Conservation (phyloP, 2,797 vertebrate species). For the Micropoecilia bifurca region DNA sequence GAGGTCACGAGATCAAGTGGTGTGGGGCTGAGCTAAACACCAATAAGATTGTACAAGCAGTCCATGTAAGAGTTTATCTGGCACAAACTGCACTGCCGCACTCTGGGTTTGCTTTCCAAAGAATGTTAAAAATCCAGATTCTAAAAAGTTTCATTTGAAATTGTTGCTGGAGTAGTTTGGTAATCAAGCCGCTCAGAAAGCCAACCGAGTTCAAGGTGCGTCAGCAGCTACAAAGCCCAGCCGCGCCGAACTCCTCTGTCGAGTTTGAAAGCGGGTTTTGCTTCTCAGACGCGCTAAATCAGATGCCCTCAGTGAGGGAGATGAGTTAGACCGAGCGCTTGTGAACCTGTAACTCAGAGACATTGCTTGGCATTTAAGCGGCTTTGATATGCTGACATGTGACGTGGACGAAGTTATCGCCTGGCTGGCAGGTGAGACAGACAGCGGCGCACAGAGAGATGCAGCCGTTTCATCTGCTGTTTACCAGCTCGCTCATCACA, state of each 20-base stretch:
- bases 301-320: constrained; percentile 74
- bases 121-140: neutral
- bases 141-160: constrained; percentile 30
- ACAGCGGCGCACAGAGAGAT: constrained; percentile 71
- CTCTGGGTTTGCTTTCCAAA: constrained; percentile 9
- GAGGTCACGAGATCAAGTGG: constrained; percentile 73
- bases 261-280: constrained; percentile 66
- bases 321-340: constrained; percentile 62
- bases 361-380: constrained; percentile 81
- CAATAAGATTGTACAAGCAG: constrained; percentile 57
- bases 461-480: constrained; percentile 82
- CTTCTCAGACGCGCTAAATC: constrained; percentile 64
- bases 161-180: constrained; percentile 33
- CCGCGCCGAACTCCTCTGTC: constrained; percentile 60
- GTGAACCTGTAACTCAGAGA: constrained; percentile 74
- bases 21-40: constrained; percentile 71
- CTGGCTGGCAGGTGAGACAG: constrained; percentile 81
- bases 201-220: constrained; percentile 64
- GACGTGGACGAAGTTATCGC: constrained; percentile 82
- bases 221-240: constrained; percentile 44
- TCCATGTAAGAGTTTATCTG: constrained; percentile 19
- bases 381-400: constrained; percentile 81
- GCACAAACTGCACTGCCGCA: constrained; percentile 27
- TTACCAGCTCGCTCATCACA: constrained; percentile 77
- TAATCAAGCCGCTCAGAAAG: constrained; percentile 60